These are phyloP conservation scores for Syrrhaptes paradoxus DNA, from an alignment of 2,113 vertebrate species.

Conservation along the genomic window DNA sequence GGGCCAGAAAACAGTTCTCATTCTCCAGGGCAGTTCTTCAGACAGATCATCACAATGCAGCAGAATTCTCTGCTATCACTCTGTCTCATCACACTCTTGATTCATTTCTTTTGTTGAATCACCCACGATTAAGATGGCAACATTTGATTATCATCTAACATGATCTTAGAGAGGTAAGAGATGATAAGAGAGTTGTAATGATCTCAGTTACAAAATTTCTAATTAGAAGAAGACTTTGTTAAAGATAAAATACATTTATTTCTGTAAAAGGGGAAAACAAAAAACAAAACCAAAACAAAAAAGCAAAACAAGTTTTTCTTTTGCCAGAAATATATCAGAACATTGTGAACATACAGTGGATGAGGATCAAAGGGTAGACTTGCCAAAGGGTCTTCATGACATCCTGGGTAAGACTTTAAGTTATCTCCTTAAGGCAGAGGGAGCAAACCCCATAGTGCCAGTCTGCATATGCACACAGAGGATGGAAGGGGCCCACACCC, in stretches of 20 bases:
- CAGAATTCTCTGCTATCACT: neutral
- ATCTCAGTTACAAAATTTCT: neutral
- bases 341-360: neutral
- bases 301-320: neutral
- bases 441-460: neutral
- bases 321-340: neutral
- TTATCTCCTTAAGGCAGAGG: neutral
- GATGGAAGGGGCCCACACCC: neutral
- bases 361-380: neutral
- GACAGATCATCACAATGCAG: neutral
- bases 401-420: neutral
- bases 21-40: neutral
- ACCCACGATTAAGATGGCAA: neutral
- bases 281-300: too few relatives aligned
- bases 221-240: neutral
- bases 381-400: neutral
- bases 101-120: neutral
- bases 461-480: accelerated
- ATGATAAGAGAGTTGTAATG: neutral
- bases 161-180: neutral
- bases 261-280: neutral
- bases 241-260: neutral
- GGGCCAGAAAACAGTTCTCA: neutral
- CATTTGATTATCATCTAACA: neutral
- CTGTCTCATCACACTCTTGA: neutral